Percentiles rank a stretch among this genome's conserved stretches.
Evolutionary conservation across 2,888 invertebrate species (phyloP).

Genomic region (Callyntrura sp.): DNA sequence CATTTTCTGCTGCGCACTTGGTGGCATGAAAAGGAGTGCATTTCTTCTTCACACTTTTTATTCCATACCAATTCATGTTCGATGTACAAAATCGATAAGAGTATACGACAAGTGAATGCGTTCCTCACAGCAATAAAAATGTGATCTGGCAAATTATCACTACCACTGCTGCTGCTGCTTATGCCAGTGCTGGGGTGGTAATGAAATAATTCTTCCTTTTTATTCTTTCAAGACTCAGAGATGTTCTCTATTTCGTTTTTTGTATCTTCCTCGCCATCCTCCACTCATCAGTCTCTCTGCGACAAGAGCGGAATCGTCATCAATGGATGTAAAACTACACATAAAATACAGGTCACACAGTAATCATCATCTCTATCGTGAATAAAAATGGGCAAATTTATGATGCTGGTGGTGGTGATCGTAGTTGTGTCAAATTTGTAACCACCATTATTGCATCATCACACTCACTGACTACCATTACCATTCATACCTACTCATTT

Average conservation of each 20-base stretch:
- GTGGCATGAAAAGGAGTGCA: no score
- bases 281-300: slow-evolving; percentile 61
- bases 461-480: background rate
- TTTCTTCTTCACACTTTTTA: no score
- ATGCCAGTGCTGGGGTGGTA: background rate
- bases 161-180: background rate
- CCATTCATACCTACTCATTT: background rate
- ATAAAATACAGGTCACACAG: slow-evolving; percentile 64
- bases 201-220: slow-evolving; percentile 27
- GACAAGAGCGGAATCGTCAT: background rate
- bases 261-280: slow-evolving; percentile 31
- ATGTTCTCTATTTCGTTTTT: background rate
- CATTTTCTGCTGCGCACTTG: no score
- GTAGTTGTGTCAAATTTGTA: background rate
- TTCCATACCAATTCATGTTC: no score
- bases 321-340: slow-evolving; percentile 14
- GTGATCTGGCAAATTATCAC: slow-evolving; percentile 51
- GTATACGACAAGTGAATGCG: background rate
- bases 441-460: slow-evolving; percentile 35
- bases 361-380: slow-evolving; percentile 25
- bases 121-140: slow-evolving; percentile 25
- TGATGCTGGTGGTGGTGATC: slow-evolving; percentile 14
- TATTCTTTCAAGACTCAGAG: slow-evolving; percentile 34
- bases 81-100: background rate
- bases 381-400: slow-evolving; percentile 32